Evolutionary conservation across 2,113 vertebrate species (phyloP), one percentile per base, ranked within the genome.

Genomic region (Rhinoptilus africanus): DNA sequence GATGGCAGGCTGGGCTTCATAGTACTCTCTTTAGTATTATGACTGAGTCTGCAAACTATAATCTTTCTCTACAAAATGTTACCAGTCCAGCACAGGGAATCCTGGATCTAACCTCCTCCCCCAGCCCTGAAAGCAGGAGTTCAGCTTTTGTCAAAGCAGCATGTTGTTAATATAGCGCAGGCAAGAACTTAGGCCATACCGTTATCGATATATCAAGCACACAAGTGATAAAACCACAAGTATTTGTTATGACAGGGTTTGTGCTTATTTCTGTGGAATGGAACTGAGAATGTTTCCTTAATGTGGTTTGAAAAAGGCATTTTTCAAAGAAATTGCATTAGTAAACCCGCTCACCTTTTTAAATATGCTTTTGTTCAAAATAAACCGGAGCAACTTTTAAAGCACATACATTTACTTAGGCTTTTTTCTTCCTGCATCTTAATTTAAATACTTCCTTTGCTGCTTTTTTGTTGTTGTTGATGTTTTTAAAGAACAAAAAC

Each of bases 301-400:
- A 19, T 19, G 57, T 91, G 60, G 80, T 85, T 92, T 88, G 75
- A 47, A 21, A 91, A 88, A 95, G 89, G 91, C 12, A 64, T 85
- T 96, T 93, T 84, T 95, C 56, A 47, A 90, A 51, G 66, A 89
- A 83, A 90, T 28, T 81, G 32, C 71, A 56, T 41, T 88, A 74
- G 86, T 80, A 72, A 82, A 23, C 68, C 59, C 39, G 3, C 84
- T 92, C 85, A 54, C 85, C 64, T 91, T 96, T 92, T 88, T 8
- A 92, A 76, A 66, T 24, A 37, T 0, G 24, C 18, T 95, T 95
- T 89, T 89, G 41, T 94, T 88, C 78, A 71, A 92, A 94, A 97
- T 93, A 95, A 97, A 96, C 60, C 47, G 66, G 92, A 73, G 81
- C 77, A 48, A 39, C 79, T 92, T 95, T 82, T 93, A 66, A 80